Evolutionary conservation across 2,888 invertebrate species (phyloP).

Genomic region (Silvanus unidentatus): DNA sequence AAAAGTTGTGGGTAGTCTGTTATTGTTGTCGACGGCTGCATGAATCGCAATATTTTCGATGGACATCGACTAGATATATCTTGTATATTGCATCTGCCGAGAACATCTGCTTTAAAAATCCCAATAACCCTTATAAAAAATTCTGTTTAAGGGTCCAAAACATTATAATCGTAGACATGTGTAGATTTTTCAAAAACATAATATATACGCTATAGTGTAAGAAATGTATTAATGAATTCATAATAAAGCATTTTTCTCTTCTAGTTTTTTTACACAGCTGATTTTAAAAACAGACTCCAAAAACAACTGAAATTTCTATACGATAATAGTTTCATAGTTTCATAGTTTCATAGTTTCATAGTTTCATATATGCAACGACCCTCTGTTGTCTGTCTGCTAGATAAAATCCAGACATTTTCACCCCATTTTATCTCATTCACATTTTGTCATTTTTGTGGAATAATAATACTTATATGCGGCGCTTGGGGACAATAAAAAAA

Average conservation of each 20-base stretch:
- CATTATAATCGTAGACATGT: conserved; percentile 19
- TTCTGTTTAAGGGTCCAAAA: not conserved
- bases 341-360: too few relatives aligned
- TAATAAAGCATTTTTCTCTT: too few relatives aligned
- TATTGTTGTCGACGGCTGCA: conserved; percentile 26
- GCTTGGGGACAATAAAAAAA: conserved; percentile 38
- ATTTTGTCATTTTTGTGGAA: conserved; percentile 41
- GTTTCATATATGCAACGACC: too few relatives aligned
- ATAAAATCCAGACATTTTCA: conserved; percentile 38
- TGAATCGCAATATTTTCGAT: conserved; percentile 33
- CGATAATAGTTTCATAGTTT: too few relatives aligned
- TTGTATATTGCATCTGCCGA: conserved; percentile 30
- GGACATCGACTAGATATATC: conserved; percentile 30
- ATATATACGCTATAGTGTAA: conserved; percentile 16
- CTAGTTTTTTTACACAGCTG: too few relatives aligned
- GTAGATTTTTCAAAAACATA: conserved; percentile 19
- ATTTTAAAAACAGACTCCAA: too few relatives aligned
- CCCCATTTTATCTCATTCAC: conserved; percentile 38
- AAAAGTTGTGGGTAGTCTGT: conserved; percentile 3
- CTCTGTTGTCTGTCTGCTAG: conserved; percentile 17
- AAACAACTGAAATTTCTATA: too few relatives aligned
- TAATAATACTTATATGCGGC: conserved; percentile 39
- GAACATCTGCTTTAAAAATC: conserved; percentile 28
- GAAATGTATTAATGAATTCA: too few relatives aligned
- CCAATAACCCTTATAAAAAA: conserved; percentile 2